Evolutionary conservation across 2,113 vertebrate genomes (phyloP).

Genomic region (Gopherus evgoodei): DNA sequence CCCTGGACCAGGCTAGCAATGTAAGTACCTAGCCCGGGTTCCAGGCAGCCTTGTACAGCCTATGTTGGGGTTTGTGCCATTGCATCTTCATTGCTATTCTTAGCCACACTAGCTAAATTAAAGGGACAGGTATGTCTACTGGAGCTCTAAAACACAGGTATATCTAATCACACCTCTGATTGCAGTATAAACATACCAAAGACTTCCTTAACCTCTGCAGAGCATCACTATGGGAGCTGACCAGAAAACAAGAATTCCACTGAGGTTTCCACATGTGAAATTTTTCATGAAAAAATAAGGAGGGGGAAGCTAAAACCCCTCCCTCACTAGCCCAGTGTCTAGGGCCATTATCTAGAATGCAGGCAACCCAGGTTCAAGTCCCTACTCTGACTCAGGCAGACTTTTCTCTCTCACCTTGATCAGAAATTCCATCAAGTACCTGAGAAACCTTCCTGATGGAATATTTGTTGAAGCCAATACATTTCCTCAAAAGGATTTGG

Average conservation of each 20-base stretch:
- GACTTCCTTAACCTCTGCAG: accelerated
- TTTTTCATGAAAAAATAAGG: not conserved
- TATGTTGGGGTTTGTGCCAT: not conserved
- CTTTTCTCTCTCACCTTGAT: not conserved
- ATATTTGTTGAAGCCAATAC: not conserved
- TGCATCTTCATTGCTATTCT: not conserved
- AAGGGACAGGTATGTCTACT: not conserved
- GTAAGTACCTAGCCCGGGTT: not conserved
- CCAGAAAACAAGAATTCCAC: not conserved
- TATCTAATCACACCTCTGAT: not conserved
- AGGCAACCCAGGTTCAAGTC: not conserved
- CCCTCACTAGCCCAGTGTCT: not conserved
- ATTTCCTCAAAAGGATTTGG: not conserved
- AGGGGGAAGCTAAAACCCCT: not conserved
- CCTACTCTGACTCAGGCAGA: not conserved
- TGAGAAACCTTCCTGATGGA: not conserved
- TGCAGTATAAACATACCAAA: not conserved
- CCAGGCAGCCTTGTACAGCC: not conserved
- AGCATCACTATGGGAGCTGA: not conserved
- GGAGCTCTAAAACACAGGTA: not conserved
- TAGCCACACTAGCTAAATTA: not conserved
- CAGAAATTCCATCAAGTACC: not conserved
- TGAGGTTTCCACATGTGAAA: not conserved
- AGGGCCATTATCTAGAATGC: not conserved
- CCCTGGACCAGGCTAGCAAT: not conserved